Evolutionary conservation across 2,113 vertebrate genomes (phyloP).

Genomic region (Strigops habroptila): DNA sequence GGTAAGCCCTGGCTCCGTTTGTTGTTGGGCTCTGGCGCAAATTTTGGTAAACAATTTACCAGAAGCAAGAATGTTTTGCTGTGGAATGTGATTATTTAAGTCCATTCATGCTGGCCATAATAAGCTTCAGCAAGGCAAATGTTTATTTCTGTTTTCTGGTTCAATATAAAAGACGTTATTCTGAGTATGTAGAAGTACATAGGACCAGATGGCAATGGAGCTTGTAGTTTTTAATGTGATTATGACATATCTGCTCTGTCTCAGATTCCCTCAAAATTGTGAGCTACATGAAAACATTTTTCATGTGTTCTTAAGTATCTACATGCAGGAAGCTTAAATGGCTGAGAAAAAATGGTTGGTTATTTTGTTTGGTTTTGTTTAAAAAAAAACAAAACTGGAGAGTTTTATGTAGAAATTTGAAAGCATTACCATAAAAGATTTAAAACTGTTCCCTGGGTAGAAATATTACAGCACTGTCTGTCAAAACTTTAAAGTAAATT

Average conservation of each 20-base stretch:
- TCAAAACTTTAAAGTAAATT: neutral
- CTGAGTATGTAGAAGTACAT: neutral
- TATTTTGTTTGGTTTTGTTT: neutral
- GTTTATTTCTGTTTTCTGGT: conserved; percentile 49
- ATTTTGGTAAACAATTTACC: conserved; percentile 16
- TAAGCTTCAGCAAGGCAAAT: neutral
- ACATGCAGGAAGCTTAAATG: neutral
- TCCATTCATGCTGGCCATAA: neutral
- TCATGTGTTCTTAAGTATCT: conserved; percentile 13
- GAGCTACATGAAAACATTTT: neutral
- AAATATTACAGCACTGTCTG: neutral
- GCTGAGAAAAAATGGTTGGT: neutral
- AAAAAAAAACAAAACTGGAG: neutral
- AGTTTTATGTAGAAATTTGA: neutral
- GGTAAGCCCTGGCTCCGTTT: neutral
- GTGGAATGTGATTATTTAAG: conserved; percentile 7
- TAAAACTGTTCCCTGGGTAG: neutral
- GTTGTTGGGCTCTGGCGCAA: neutral
- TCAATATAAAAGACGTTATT: conserved; percentile 7
- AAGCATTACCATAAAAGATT: neutral
- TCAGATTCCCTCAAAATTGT: conserved; percentile 16
- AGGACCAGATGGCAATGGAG: neutral
- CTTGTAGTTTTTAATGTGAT: conserved; percentile 41
- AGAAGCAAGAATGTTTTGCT: conserved; percentile 25
- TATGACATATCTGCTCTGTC: conserved; percentile 32